Evolutionary conservation across 2,888 invertebrate species (phyloP).

Genomic region (Graphium colonna): DNA sequence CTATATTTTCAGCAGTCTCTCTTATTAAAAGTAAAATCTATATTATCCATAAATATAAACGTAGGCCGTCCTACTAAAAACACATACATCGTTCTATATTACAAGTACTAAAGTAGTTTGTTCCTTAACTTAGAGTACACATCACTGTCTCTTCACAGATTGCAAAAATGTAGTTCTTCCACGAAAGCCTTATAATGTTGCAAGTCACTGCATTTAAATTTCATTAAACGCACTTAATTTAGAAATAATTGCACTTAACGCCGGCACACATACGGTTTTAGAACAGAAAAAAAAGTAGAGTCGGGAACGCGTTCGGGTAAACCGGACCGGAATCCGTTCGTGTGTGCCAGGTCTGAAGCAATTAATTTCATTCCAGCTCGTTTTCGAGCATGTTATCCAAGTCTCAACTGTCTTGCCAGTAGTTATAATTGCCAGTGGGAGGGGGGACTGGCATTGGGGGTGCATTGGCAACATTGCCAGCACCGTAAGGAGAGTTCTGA

Average conservation of each 20-base stretch:
- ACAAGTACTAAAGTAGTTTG: background rate
- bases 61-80: background rate
- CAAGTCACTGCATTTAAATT: too few relatives aligned
- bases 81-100: background rate
- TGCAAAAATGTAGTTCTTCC: too few relatives aligned
- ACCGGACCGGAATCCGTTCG: background rate
- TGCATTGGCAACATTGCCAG: slow-evolving; percentile 49
- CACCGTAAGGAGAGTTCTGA: slow-evolving; percentile 62
- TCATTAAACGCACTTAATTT: too few relatives aligned
- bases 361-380: slow-evolving; percentile 9
- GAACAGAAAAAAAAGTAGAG: too few relatives aligned
- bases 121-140: background rate
- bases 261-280: too few relatives aligned
- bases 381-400: slow-evolving; percentile 40
- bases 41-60: background rate
- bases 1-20: slow-evolving; percentile 3
- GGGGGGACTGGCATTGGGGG: slow-evolving; percentile 66
- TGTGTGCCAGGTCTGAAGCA: background rate
- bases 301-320: too few relatives aligned
- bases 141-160: background rate
- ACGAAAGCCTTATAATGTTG: too few relatives aligned
- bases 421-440: slow-evolving; percentile 64
- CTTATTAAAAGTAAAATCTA: background rate
- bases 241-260: background rate
- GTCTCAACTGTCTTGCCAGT: slow-evolving; percentile 75